Base-by-base conservation (phyloP, 2,113 vertebrate species). In the Turnix velox region DNA sequence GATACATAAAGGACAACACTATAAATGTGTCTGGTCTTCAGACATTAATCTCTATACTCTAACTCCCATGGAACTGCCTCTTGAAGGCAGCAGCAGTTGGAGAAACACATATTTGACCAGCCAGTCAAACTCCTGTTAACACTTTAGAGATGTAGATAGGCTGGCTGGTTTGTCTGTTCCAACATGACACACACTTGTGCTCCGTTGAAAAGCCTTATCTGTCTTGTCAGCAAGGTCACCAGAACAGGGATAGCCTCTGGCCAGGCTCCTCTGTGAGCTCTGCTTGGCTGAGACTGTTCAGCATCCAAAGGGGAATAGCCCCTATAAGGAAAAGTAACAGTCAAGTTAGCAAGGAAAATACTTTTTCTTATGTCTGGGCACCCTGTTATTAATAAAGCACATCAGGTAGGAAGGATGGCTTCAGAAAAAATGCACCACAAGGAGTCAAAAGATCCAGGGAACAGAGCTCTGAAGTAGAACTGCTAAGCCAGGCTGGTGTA, bases 151-250 rank as follows among this genome's bases (percentile, higher is more conserved):
- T 65, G 14, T 15, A 59, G 81, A 86, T 85, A 94, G 66, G 45
- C 59, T 74, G 57, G 40, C 54, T 40, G 78, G 37, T 63, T 61
- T 9, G 37, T 30, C 69, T 74, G 65, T n/a, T 78, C 82, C 42
- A 20, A 54, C 49, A 72, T 31, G 68, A 90, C 86, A 87, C 84
- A 63, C 40, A 16, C 85, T 90, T 94, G 87, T 77, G 91, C 80
- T 91, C 89, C 84, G 94, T 51, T 92, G 92, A 96, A 90, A 96
- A 77, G 87, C 57, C 87, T 95, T 93, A 96, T 93, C 78, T 45
- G 23, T 27, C 89, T 68, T 92, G 87, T 89, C 33, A 54, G 76
- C 86, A 68, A 92, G 75, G 88, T 87, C 61, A 0, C 49, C 58
- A 51, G 46, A 76, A 72, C 48, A 55, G 42, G 23, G 73, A 55